These are phyloP conservation scores for Apis cerana DNA, from an alignment of 1,140 invertebrate genomes.

Conservation along the genomic window DNA sequence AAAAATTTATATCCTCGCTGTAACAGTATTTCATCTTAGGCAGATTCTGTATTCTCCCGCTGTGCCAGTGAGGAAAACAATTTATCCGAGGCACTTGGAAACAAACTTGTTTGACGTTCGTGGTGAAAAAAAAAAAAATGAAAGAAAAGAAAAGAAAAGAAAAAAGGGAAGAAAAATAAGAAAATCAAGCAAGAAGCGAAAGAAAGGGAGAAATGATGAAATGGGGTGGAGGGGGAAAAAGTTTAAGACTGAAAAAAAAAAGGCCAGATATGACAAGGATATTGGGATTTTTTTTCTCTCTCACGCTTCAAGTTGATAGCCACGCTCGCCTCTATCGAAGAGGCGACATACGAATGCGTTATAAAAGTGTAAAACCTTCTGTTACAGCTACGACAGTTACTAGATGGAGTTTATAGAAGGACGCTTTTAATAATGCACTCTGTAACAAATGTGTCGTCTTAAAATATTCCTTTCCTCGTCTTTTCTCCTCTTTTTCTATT, in stretches of 20 bases:
- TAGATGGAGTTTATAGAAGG: conserved; percentile 39
- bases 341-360: not conserved
- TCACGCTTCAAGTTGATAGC: conserved; percentile 37
- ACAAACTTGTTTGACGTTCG: conserved; percentile 21
- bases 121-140: no score
- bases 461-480: not conserved
- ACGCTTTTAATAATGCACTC: conserved; percentile 9
- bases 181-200: not conserved
- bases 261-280: no score
- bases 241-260: no score
- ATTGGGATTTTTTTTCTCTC: not conserved
- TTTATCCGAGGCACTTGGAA: conserved; percentile 47
- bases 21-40: conserved; percentile 49
- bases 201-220: no score
- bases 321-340: conserved; percentile 39
- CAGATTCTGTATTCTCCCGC: conserved; percentile 45
- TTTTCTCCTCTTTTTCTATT: not conserved
- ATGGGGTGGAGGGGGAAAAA: not conserved
- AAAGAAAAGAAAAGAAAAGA: not conserved
- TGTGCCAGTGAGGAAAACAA: conserved; percentile 44
- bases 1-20: conserved; percentile 40
- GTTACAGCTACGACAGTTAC: conserved; percentile 32
- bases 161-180: not conserved
- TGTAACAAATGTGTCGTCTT: not conserved
- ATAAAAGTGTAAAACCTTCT: conserved; percentile 30